Percentiles rank a stretch among this genome's conserved stretches.
These are phyloP conservation scores for Panurus biarmicus DNA, from an alignment of 2,113 vertebrate genomes.

Conservation along the genomic window DNA sequence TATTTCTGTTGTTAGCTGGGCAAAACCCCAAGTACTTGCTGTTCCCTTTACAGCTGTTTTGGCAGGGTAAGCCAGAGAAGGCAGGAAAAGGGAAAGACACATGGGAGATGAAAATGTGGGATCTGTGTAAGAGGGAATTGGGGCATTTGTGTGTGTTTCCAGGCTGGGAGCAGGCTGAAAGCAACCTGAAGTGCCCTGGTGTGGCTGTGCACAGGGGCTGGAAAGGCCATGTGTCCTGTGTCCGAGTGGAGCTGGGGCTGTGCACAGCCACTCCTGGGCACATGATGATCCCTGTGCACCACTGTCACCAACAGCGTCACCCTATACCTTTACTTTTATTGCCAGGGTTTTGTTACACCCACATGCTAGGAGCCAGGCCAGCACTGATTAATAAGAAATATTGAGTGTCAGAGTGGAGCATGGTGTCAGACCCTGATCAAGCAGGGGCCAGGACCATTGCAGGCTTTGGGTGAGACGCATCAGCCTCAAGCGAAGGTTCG, in stretches of 20 bases:
- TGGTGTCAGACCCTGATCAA: neutral
- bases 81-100: neutral
- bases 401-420: neutral
- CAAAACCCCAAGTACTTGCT: neutral
- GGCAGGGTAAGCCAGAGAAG: neutral
- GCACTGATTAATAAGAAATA: neutral
- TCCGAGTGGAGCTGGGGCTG: neutral
- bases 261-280: accelerated
- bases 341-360: neutral
- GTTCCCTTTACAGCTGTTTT: neutral
- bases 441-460: neutral
- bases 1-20: neutral
- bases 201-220: accelerated
- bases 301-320: accelerated
- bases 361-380: accelerated
- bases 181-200: too few species aligned
- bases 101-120: accelerated
- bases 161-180: neutral
- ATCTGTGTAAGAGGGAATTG: neutral
- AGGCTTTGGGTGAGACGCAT: too few species aligned
- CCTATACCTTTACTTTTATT: neutral
- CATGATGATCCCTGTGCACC: accelerated
- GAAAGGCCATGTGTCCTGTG: accelerated
- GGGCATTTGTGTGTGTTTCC: accelerated
- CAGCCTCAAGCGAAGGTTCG: too few species aligned